Conservation (phyloP, 2,113 vertebrate species). For the Girardinichthys multiradiatus region DNA sequence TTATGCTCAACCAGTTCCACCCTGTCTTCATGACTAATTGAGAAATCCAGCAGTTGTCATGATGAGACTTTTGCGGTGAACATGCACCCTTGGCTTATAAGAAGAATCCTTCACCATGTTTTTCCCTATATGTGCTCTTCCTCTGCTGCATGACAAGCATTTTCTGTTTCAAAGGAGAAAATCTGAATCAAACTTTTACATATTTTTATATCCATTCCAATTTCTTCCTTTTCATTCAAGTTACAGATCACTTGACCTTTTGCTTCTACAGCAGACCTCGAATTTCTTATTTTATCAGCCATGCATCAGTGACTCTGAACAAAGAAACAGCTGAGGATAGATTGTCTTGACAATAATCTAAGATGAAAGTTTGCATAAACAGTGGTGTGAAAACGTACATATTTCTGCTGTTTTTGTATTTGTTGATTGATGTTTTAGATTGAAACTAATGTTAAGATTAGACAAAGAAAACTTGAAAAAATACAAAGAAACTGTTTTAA, state of each 20-base stretch:
- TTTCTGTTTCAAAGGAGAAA: constrained; percentile 34
- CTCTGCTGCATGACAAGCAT: neutral
- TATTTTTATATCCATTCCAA: constrained; percentile 36
- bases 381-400: too few species aligned
- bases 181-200: constrained; percentile 37
- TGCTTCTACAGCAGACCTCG: constrained; percentile 21
- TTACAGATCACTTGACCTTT: constrained; percentile 40
- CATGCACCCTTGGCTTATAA: neutral
- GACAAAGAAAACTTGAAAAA: too few species aligned
- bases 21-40: constrained; percentile 36
- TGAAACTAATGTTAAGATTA: too few species aligned
- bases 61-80: constrained; percentile 21
- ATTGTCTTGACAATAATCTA: neutral
- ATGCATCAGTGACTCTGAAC: constrained; percentile 11
- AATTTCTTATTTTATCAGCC: constrained; percentile 46
- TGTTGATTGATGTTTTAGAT: too few species aligned
- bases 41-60: constrained; percentile 26
- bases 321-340: constrained; percentile 34
- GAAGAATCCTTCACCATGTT: constrained; percentile 8
- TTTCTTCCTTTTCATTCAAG: constrained; percentile 31
- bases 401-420: too few species aligned
- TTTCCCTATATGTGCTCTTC: neutral
- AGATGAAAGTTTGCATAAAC: too few species aligned
- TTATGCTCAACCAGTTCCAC: constrained; percentile 1
- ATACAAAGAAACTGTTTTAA: too few species aligned